phyloP scores from a whole-genome alignment of 2,888 invertebrate species.

The Drosophila seclusa region DNA sequence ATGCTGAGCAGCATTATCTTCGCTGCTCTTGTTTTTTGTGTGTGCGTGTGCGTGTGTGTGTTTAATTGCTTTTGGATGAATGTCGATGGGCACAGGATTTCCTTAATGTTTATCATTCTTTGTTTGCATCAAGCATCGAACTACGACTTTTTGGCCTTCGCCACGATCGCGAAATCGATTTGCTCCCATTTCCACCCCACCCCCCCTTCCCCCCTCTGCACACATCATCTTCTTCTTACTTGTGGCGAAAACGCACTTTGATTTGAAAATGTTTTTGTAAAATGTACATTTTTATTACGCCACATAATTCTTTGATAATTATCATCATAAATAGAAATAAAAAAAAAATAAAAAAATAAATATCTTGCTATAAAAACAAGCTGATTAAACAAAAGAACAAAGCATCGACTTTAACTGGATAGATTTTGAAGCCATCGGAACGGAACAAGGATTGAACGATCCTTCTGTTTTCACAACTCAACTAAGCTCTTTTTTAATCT shows the following conservation, averaged over 20 bases:
- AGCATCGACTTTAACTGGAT: background rate
- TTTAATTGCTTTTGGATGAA: slow-evolving; percentile 72
- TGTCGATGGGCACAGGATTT: slow-evolving; percentile 68
- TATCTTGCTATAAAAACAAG: background rate
- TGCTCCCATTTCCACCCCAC: background rate
- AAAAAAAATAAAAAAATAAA: background rate
- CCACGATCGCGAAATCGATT: slow-evolving; percentile 39
- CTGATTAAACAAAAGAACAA: background rate
- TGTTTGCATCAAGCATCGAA: slow-evolving; percentile 31
- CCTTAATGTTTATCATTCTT: slow-evolving; percentile 65
- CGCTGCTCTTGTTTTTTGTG: slow-evolving; percentile 31
- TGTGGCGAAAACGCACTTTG: slow-evolving; percentile 1
- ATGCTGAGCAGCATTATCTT: slow-evolving; percentile 2
- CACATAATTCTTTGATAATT: background rate
- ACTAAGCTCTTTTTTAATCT: background rate
- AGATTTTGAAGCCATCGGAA: background rate
- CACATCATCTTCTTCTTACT: background rate
- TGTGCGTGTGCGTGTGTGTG: slow-evolving; percentile 42
- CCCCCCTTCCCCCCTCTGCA: too few species aligned
- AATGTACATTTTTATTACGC: background rate
- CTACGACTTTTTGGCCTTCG: slow-evolving; percentile 26
- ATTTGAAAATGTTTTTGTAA: slow-evolving; percentile 2
- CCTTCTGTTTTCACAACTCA: background rate
- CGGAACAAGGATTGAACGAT: background rate
- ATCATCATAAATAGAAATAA: background rate